Base-by-base conservation (phyloP, 2,888 invertebrate species). In the Leucoma salicis region DNA sequence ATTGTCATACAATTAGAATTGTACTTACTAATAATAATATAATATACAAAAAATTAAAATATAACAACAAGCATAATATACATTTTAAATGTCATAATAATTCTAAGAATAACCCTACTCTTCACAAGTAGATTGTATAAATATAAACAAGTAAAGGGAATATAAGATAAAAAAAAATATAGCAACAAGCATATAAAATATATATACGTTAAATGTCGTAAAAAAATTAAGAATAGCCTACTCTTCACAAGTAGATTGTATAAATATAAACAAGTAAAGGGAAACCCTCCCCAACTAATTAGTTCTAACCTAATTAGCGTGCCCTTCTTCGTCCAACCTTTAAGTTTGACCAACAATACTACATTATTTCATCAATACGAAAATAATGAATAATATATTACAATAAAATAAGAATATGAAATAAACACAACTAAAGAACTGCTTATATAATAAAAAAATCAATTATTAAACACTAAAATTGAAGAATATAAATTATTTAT, bases 231-330 rank as follows among this genome's bases (percentile, higher is more conserved):
- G 61, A 67, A 67, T 61, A 67, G 49, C 46, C 25, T 52, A 47
- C 56, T 53, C 54, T 49, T 46, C 45, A 39, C 46, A 53, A 42
- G 47, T 46, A 53, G 43, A 29, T 39, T 33, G 40, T 63, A 70
- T 71, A 74, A 70, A 73, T 70, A 74, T 66, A 67, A 71, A 69
- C 64, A 61, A 42, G 48, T 38, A 44, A 39, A 56, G 66, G 55
- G 70, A 71, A 69, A 70, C 67, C 76, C 67, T 60, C 65, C 67
- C 60, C 65, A 52, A 56, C 70, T 78, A 79, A 82, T 83, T 83
- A 81, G 63, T 83, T 81, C 81, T 83, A 82, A 82, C 81, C 83
- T 80, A 82, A 82, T 83, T 83, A 81, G 66, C 62, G 47, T 45
- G 56, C 61, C 70, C 66, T 69, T 65, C 68, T 66, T 63, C 28